A percentile compares a stretch with the other conserved stretches of the same genome.
Conservation (phyloP, 2,113 vertebrate genomes). For the Xiphias gladius region DNA sequence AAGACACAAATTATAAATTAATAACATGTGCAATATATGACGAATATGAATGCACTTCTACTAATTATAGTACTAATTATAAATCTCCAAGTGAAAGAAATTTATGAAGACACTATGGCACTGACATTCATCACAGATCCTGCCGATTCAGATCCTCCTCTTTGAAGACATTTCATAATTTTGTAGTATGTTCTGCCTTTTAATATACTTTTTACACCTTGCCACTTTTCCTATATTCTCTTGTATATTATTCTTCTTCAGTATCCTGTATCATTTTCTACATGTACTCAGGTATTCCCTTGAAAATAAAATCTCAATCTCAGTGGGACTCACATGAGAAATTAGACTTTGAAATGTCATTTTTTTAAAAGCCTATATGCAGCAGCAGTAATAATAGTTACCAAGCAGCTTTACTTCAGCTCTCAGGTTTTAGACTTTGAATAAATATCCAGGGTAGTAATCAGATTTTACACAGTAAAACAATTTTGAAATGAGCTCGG, state of each 20-base stretch:
- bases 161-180: background rate
- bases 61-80: conserved; percentile 43
- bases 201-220: background rate
- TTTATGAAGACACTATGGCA: background rate
- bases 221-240: background rate
- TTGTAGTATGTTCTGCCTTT: background rate
- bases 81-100: conserved; percentile 26
- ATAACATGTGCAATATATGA: conserved; percentile 6
- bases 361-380: background rate
- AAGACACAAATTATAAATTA: conserved; percentile 12
- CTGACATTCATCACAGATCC: background rate
- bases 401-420: background rate
- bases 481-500: background rate
- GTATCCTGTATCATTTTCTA: background rate
- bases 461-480: background rate
- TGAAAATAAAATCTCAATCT: background rate
- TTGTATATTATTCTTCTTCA: background rate
- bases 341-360: background rate
- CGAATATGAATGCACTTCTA: conserved; percentile 12
- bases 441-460: background rate
- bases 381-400: background rate
- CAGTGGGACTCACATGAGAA: background rate
- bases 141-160: background rate
- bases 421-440: background rate
- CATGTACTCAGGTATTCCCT: too few relatives aligned